These are phyloP conservation scores for Andrena bicolor DNA, from an alignment of 2,888 invertebrate genomes.

Conservation along the genomic window DNA sequence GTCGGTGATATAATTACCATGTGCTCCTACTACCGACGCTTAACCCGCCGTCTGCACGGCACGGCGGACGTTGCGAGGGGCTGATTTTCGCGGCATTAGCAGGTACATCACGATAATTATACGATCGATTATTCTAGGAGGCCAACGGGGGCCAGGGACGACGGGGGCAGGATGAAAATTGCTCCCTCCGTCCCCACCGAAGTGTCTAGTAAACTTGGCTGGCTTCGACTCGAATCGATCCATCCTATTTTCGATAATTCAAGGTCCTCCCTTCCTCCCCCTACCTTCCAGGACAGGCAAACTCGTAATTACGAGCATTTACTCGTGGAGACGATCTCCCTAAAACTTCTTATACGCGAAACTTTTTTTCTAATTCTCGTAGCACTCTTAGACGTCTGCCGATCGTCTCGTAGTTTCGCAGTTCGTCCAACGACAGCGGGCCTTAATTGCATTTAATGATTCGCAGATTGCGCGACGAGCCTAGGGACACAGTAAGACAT, in stretches of 20 bases:
- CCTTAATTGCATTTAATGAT: constrained; percentile 22
- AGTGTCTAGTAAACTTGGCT: constrained; percentile 66
- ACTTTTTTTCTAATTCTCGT: background rate
- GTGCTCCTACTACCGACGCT: constrained; percentile 81
- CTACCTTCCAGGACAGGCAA: background rate
- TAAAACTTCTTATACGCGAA: background rate
- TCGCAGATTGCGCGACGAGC: background rate
- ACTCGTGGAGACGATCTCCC: background rate
- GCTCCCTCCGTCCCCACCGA: constrained; percentile 63
- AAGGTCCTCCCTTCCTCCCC: constrained; percentile 61
- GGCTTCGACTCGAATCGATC: constrained; percentile 73
- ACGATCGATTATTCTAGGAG: constrained; percentile 81
- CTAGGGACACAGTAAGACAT: constrained; percentile 16
- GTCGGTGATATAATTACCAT: constrained; percentile 85
- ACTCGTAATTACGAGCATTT: background rate
- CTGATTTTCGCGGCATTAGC: constrained; percentile 80
- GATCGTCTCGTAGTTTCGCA: constrained; percentile 11
- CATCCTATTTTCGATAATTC: constrained; percentile 74
- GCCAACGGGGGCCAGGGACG: constrained; percentile 43
- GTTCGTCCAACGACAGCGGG: background rate
- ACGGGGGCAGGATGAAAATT: constrained; percentile 64
- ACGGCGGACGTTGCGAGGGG: constrained; percentile 72
- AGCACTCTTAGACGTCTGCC: background rate
- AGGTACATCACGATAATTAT: constrained; percentile 82
- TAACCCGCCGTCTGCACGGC: constrained; percentile 76